Base-by-base conservation (phyloP, 2,797 vertebrate species). In the Nyctibius grandis region DNA sequence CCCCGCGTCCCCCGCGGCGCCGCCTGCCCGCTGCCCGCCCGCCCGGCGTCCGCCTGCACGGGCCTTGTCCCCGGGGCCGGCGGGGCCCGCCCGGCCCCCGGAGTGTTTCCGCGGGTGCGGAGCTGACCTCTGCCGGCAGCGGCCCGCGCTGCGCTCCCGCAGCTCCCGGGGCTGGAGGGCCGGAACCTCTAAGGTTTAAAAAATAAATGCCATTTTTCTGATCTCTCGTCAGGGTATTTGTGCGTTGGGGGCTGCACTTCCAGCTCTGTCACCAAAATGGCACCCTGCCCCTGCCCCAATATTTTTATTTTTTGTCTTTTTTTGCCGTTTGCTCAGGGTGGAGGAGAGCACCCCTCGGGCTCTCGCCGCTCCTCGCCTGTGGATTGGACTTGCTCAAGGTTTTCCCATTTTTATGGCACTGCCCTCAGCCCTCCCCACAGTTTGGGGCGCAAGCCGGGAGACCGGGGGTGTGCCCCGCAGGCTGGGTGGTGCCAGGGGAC, bases 191-290 rank as follows among this genome's bases (percentile, higher is more conserved):
- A 64, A 3, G n/a, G 0, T 17, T 33, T 34, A 4, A 19, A 13
- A 34, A 63, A 47, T 23, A 9, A 21, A 1, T n/a, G 21, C 12
- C 8, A 3, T 15, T 40, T 11, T 29, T 4, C 34, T 17, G n/a
- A 3, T 22, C 21, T 26, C 9, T 0, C 9, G 28, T 8, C 19
- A 4, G 51, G 20, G 78, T 11, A 1, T 38, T 20, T 47, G 33
- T 15, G 31, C 2, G 0, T 0, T 6, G 59, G 15, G 53, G 33
- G 48, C 9, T 34, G 67, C 54, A 0, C 54, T 53, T 31, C 12
- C 44, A 61, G 63, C 51, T 40, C 40, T 15, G 34, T 15, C 44
- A 14, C 36, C 13, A 0, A 4, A n/a, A 5, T 3, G 20, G 20
- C 11, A 28, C 38, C 17, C 20, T 61, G 34, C 29, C 36, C 22